Conservation (phyloP, 1,140 invertebrate species). For the Neodiprion lecontei region DNA sequence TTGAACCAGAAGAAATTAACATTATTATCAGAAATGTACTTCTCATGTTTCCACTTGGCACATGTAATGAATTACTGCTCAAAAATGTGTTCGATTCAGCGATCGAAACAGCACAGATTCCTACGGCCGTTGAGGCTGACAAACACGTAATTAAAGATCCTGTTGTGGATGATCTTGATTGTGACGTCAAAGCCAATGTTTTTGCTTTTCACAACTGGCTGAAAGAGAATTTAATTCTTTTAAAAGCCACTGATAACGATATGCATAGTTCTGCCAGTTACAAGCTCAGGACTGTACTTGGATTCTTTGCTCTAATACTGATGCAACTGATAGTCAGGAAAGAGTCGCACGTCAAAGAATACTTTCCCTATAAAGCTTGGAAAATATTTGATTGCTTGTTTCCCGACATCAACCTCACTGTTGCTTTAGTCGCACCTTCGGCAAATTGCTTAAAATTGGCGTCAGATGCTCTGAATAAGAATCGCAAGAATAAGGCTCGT, state of each 20-base stretch:
- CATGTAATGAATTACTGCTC: neutral
- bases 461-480: neutral
- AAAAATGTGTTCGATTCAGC: slow-evolving; percentile 3
- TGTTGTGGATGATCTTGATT: neutral
- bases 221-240: neutral
- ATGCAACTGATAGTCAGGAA: neutral
- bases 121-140: neutral
- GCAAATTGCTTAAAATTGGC: neutral
- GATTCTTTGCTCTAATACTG: neutral
- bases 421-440: neutral
- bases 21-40: neutral
- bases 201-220: neutral
- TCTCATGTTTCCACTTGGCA: neutral
- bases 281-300: neutral
- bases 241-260: neutral
- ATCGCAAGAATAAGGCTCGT: neutral
- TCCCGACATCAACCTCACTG: neutral
- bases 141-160: neutral
- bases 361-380: neutral
- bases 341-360: neutral
- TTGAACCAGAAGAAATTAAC: neutral
- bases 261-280: neutral
- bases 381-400: neutral
- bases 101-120: neutral
- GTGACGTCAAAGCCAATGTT: neutral